phyloP scores from a whole-genome alignment of 2,113 vertebrate genomes.

The Rafetus swinhoei region DNA sequence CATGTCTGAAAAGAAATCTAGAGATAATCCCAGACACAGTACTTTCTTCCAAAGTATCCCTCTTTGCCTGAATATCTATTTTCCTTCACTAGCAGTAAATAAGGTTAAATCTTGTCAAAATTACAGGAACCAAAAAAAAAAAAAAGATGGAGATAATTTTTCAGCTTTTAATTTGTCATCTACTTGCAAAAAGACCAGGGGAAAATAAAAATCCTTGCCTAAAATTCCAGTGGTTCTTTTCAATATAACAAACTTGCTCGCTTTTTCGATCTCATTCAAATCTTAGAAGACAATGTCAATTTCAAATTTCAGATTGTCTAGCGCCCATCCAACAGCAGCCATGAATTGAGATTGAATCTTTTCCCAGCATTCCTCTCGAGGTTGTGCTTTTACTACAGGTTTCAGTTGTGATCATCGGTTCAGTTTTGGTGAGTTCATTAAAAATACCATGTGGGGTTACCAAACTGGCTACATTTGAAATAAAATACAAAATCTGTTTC shows the following conservation, averaged over 20 bases:
- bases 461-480: background rate
- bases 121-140: background rate
- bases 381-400: conserved; percentile 1
- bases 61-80: background rate
- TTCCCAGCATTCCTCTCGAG: background rate
- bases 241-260: conserved; percentile 18
- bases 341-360: background rate
- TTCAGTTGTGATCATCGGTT: background rate
- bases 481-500: background rate
- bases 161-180: background rate
- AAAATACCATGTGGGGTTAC: background rate
- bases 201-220: background rate
- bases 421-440: background rate
- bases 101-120: background rate
- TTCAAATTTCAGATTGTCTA: conserved; percentile 1
- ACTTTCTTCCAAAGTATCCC: background rate
- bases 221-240: background rate
- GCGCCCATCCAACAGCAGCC: conserved; percentile 10
- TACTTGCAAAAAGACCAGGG: background rate
- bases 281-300: background rate
- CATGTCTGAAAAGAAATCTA: background rate
- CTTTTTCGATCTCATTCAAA: conserved; percentile 37
- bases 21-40: background rate
- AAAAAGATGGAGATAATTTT: background rate
- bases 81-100: background rate